Evolutionary conservation across 2,113 vertebrate species (phyloP), one percentile per base, ranked within the genome.

Genomic region (Tetrao urogallus): DNA sequence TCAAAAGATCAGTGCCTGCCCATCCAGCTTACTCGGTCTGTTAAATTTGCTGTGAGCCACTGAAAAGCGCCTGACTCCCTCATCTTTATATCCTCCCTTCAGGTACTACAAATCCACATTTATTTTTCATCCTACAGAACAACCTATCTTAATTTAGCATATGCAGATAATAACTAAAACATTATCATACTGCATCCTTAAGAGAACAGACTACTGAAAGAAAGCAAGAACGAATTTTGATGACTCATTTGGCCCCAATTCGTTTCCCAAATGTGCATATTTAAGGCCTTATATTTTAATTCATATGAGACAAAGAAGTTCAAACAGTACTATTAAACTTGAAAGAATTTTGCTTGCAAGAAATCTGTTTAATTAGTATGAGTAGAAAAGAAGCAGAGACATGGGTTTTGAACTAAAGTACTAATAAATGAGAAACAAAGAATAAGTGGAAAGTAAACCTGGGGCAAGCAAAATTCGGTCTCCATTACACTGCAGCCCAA

Each of bases 371-470:
- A 88, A 95, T 93, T 88, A 89, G 85, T 74, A 73, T 0, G 12
- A 86, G 43, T 6, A 79, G 57, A 86, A 87, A 89, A 79, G 70
- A 79, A 90, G 81, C 42, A 84, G 81, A 13, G 21, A 65, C 38
- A 47, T 1, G 6, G 30, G 82, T 92, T 93, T 94, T 83, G 73
- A 90, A 80, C n/a, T 80, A 83, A 78, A 92, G 65, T 71, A 70
- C 38, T 79, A 76, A 86, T 28, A 95, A 93, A 90, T 80, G 27
- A 87, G 45, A 90, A 69, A 42, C 40, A 45, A 15, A 48, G 38
- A 40, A n/a, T 86, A 89, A 72, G 38, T 48, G 58, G 32, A 88
- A 93, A 88, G n/a, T 38, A 89, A 95, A 88, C 79, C 91, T 11
- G 24, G n/a, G 58, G 25, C 4, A 14, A 61, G 19, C 36, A 75